These are phyloP conservation scores for Andrena flavipes DNA, from an alignment of 2,888 invertebrate species.

Conservation along the genomic window DNA sequence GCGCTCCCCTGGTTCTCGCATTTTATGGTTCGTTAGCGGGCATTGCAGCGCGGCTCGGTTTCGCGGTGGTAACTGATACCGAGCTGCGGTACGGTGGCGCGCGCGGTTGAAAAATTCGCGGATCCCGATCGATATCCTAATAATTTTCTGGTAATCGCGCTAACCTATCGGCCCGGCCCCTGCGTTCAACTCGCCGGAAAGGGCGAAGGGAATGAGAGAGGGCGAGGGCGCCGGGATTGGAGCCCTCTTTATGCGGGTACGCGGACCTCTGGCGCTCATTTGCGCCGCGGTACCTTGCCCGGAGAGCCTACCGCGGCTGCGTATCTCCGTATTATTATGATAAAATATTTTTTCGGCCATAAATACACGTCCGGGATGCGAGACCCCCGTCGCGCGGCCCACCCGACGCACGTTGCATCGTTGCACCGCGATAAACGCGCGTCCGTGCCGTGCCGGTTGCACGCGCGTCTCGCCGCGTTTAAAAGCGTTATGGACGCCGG, in stretches of 20 bases:
- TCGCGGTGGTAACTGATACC: constrained; percentile 59
- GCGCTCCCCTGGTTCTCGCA: constrained; percentile 45
- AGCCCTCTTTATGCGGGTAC: constrained; percentile 48
- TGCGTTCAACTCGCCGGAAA: constrained; percentile 9
- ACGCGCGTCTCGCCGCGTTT: constrained; percentile 36
- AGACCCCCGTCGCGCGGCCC: constrained; percentile 79
- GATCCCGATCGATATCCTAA: constrained; percentile 73
- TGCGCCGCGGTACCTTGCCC: constrained; percentile 67
- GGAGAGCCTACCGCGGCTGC: constrained; percentile 69
- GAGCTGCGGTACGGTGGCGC: constrained; percentile 44
- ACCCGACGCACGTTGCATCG: constrained; percentile 75
- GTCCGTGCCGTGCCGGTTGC: constrained; percentile 56
- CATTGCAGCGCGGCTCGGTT: constrained; percentile 48
- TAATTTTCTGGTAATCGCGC: constrained; percentile 75
- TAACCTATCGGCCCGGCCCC: constrained; percentile 64
- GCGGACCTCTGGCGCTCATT: constrained; percentile 65
- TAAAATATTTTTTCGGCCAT: constrained; percentile 80
- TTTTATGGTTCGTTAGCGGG: constrained; percentile 69
- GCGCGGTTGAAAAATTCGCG: constrained; percentile 53
- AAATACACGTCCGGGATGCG: constrained; percentile 77
- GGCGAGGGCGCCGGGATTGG: background rate
- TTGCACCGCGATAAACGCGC: constrained; percentile 74
- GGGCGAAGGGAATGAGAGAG: background rate
- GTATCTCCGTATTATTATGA: constrained; percentile 80
- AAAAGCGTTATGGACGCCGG: constrained; percentile 54